These are phyloP conservation scores for Tinamus guttatus DNA, from an alignment of 2,113 vertebrate genomes.

Conservation along the genomic window DNA sequence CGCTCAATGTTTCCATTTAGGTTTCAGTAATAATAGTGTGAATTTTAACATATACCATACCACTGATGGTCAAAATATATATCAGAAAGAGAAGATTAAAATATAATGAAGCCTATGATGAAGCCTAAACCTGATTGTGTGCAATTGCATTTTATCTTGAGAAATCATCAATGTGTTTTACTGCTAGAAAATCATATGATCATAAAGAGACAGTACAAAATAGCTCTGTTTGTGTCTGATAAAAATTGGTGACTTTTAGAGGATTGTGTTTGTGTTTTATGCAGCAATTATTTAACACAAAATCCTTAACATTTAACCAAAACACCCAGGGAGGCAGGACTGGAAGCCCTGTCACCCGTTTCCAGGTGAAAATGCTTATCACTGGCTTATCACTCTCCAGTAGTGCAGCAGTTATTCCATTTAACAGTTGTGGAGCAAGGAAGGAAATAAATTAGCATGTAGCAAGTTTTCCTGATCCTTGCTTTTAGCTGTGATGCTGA, in stretches of 20 bases:
- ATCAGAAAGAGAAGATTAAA: background rate
- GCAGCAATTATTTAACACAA: background rate
- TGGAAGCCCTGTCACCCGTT: background rate
- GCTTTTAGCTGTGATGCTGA: too few relatives aligned
- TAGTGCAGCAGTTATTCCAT: too few relatives aligned
- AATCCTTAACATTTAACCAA: background rate
- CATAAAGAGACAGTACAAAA: background rate
- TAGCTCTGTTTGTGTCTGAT: background rate
- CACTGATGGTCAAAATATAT: background rate
- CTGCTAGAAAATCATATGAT: background rate
- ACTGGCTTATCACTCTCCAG: background rate
- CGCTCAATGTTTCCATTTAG: background rate
- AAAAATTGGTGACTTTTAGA: background rate
- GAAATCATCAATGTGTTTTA: background rate
- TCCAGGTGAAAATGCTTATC: background rate
- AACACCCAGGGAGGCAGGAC: background rate
- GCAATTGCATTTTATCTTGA: background rate
- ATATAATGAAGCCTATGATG: background rate
- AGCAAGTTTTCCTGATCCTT: too few relatives aligned
- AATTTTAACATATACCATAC: background rate
- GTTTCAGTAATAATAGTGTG: background rate
- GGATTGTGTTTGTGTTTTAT: background rate
- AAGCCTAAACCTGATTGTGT: background rate
- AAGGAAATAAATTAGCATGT: too few relatives aligned
- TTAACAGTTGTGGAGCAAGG: too few relatives aligned